Evolutionary conservation across 2,888 invertebrate species (phyloP).

Genomic region (Chrysotoxum bicinctum): DNA sequence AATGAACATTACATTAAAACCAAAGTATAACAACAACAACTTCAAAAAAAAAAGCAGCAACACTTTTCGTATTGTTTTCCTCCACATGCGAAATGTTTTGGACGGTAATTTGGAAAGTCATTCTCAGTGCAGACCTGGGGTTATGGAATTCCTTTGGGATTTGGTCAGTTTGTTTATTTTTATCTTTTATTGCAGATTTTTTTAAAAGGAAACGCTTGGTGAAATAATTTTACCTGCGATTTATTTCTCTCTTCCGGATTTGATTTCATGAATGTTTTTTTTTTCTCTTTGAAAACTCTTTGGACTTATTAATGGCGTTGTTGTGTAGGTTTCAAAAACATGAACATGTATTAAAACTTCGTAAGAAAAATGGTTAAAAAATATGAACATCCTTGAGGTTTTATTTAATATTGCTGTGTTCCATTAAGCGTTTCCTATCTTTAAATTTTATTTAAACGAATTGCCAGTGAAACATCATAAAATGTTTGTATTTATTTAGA

Average conservation of each 20-base stretch:
- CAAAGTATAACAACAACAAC: too few relatives aligned
- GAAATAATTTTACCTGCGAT: slow-evolving; percentile 56
- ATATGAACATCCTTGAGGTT: background rate
- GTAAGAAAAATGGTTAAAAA: too few relatives aligned
- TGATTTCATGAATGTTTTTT: slow-evolving; percentile 1
- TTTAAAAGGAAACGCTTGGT: slow-evolving; percentile 36
- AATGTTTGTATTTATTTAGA: too few relatives aligned
- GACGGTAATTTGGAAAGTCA: slow-evolving; percentile 54
- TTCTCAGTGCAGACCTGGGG: slow-evolving; percentile 30
- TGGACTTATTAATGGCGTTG: slow-evolving; percentile 1
- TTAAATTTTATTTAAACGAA: too few relatives aligned
- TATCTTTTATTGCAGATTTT: slow-evolving; percentile 1
- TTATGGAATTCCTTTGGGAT: slow-evolving; percentile 48
- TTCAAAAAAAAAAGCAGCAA: background rate
- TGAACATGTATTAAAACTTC: too few relatives aligned
- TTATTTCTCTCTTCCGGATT: slow-evolving; percentile 42
- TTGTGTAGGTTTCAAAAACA: background rate
- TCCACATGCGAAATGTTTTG: slow-evolving; percentile 47
- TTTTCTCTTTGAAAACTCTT: background rate
- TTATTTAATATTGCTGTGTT: too few relatives aligned
- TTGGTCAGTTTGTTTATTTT: slow-evolving; percentile 23
- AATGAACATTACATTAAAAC: slow-evolving; percentile 8
- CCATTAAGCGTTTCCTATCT: too few relatives aligned
- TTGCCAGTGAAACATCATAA: too few relatives aligned
- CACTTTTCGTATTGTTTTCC: slow-evolving; percentile 6